phyloP scores from a whole-genome alignment of 1,140 invertebrate species.

The Drosophila bipectinata region DNA sequence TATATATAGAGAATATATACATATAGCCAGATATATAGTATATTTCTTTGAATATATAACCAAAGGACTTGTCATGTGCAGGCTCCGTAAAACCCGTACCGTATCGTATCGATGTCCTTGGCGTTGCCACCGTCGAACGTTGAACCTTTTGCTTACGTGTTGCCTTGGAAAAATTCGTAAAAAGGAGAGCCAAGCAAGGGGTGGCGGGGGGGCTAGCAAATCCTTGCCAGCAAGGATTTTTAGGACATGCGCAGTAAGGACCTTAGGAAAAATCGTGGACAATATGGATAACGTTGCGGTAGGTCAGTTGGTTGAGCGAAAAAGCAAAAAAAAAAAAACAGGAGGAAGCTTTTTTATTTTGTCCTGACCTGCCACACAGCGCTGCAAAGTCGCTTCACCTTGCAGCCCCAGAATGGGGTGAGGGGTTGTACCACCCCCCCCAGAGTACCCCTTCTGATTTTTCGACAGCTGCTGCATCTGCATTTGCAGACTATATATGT shows the following conservation, averaged over 20 bases:
- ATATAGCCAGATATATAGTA: constrained; percentile 1
- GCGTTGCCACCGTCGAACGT: constrained; percentile 57
- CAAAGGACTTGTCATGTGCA: constrained; percentile 2
- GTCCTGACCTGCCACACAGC: constrained; percentile 54
- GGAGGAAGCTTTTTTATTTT: constrained; percentile 10
- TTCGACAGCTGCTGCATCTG: constrained; percentile 27
- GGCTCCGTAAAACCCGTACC: background rate
- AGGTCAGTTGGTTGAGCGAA: constrained; percentile 60
- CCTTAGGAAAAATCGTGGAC: constrained; percentile 14
- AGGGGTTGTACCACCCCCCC: no score
- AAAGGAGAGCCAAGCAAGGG: background rate
- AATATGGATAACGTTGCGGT: constrained; percentile 54
- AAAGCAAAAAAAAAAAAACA: background rate
- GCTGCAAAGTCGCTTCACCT: constrained; percentile 54
- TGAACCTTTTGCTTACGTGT: constrained; percentile 69
- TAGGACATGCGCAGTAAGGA: constrained; percentile 59
- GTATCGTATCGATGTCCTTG: constrained; percentile 72
- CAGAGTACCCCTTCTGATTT: background rate
- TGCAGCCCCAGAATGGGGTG: background rate
- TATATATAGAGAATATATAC: background rate
- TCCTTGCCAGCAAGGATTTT: background rate
- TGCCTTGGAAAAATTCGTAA: constrained; percentile 72
- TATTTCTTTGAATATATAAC: background rate
- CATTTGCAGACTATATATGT: constrained; percentile 22
- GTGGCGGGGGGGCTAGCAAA: background rate